Evolutionary conservation across 2,113 vertebrate genomes (phyloP).

Genomic region (Rhinopomastus cyanomelas): DNA sequence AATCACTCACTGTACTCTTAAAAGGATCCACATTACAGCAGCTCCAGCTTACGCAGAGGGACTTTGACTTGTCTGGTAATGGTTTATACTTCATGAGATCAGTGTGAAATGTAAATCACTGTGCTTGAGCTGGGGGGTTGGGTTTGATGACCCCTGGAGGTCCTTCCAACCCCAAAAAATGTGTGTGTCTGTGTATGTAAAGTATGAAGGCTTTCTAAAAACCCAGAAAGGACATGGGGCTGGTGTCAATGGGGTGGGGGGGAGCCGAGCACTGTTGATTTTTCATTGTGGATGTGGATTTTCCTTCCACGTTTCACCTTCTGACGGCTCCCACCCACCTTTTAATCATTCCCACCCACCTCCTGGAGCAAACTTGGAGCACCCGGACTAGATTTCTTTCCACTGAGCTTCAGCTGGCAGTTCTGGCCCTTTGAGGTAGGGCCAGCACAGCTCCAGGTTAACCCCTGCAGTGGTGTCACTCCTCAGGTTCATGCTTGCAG

Average conservation of each 20-base stretch:
- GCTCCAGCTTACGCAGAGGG: background rate
- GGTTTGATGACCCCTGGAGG: too few species aligned
- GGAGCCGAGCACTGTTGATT: background rate
- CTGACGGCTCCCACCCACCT: background rate
- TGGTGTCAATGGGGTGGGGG: background rate
- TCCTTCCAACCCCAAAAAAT: too few species aligned
- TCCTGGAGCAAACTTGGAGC: background rate
- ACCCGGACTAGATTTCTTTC: background rate
- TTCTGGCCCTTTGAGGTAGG: background rate
- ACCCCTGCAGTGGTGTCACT: background rate
- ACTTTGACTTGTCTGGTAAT: background rate
- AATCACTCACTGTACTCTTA: background rate
- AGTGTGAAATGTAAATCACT: background rate
- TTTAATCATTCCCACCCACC: background rate
- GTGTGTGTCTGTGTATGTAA: too few species aligned
- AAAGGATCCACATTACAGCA: background rate
- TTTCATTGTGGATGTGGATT: background rate
- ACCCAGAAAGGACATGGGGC: accelerated
- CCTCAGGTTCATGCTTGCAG: background rate
- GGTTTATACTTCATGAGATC: background rate
- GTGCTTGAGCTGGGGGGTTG: too few species aligned
- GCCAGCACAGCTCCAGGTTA: background rate
- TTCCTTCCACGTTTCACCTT: background rate
- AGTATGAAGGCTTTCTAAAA: background rate
- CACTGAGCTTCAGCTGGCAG: background rate